Conservation (phyloP, 2,888 invertebrate species). For the Argynnis bischoffii region DNA sequence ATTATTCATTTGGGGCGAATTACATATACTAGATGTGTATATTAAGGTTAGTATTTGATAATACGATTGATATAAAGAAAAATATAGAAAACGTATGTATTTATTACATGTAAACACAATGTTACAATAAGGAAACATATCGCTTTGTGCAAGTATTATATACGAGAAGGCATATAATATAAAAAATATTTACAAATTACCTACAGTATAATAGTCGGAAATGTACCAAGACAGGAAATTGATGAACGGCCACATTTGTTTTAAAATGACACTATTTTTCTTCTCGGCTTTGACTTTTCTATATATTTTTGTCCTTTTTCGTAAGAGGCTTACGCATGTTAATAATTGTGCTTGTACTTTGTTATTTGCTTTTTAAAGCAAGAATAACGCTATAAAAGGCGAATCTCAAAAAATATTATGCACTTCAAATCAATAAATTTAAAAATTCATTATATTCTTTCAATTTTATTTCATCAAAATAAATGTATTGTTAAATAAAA, state of each 20-base stretch:
- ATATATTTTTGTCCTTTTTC: conserved; percentile 14
- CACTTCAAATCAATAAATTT: neutral
- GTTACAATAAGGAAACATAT: conserved; percentile 81
- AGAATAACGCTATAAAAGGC: no score
- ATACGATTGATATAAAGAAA: conserved; percentile 62
- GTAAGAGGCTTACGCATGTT: conserved; percentile 14
- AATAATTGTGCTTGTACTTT: neutral
- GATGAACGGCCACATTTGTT: conserved; percentile 13
- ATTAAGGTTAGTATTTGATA: conserved; percentile 79
- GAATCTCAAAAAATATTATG: neutral
- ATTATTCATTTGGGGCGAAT: conserved; percentile 69
- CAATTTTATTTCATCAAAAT: conserved; percentile 1
- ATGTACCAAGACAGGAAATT: conserved; percentile 16
- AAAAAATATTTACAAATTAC: conserved; percentile 56
- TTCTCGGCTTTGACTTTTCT: conserved; percentile 18
- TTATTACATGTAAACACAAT: conserved; percentile 59
- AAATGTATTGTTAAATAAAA: neutral
- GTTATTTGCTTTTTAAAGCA: neutral
- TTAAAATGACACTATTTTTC: conserved; percentile 13
- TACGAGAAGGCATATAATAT: conserved; percentile 52
- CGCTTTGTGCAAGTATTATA: conserved; percentile 72
- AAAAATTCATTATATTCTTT: neutral
- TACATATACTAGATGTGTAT: conserved; percentile 72
- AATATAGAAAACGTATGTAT: conserved; percentile 56
- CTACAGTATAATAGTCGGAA: conserved; percentile 29